phyloP scores from a whole-genome alignment of 1,140 invertebrate genomes.

The Papilio xuthus region DNA sequence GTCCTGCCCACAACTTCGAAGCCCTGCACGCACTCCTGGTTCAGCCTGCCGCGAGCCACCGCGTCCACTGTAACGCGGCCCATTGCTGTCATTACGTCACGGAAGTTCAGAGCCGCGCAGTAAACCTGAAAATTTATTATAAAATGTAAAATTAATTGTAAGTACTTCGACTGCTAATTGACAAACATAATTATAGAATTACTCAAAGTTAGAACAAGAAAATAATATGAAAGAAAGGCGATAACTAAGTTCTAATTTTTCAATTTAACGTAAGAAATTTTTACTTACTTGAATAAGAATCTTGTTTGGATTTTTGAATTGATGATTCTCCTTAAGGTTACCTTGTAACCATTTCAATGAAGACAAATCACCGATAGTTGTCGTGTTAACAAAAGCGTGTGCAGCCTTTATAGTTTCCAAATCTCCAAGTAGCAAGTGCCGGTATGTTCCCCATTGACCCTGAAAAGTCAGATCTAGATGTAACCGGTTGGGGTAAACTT shows the following conservation, averaged over 20 bases:
- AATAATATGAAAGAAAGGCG: too few relatives aligned
- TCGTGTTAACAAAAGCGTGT: constrained; percentile 90
- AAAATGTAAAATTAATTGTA: too few relatives aligned
- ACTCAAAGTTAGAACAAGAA: too few relatives aligned
- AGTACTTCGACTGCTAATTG: too few relatives aligned
- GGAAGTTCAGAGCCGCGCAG: constrained; percentile 88
- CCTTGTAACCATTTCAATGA: constrained; percentile 92
- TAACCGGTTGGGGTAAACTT: not conserved
- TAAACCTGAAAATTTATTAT: constrained; percentile 74
- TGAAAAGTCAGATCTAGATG: constrained; percentile 46
- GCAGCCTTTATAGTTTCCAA: constrained; percentile 72
- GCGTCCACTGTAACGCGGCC: constrained; percentile 87
- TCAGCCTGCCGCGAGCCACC: constrained; percentile 80
- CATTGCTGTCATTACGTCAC: constrained; percentile 90
- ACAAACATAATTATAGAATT: too few relatives aligned
- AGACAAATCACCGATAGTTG: constrained; percentile 91
- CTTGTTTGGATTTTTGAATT: constrained; percentile 65
- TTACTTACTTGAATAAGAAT: constrained; percentile 79
- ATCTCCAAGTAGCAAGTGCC: constrained; percentile 84
- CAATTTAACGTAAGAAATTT: not conserved
- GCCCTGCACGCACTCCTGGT: constrained; percentile 86
- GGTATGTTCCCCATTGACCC: constrained; percentile 91
- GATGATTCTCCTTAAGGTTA: constrained; percentile 65
- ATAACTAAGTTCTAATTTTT: not conserved
- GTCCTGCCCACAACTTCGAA: constrained; percentile 88